Evolutionary conservation across 2,113 vertebrate genomes (phyloP), one percentile per base, ranked within the genome.

Genomic region (Edolisoma coerulescens): DNA sequence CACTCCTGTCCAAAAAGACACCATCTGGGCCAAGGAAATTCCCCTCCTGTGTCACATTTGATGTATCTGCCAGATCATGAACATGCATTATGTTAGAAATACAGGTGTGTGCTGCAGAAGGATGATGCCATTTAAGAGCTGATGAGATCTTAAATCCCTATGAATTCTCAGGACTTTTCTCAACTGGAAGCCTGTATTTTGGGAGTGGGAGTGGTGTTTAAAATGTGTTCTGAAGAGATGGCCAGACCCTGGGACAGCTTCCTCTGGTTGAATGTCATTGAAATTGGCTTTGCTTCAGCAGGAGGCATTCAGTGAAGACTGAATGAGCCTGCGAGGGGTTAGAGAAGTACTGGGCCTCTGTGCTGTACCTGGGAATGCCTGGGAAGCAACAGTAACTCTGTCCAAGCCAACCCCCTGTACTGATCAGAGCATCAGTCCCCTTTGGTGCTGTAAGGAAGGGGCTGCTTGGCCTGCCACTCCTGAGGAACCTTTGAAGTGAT

Each of bases 81-180:
- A 42, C 45, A 6, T 57, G 23, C 7, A 3, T 54, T 56, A 5
- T 16, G 6, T 77, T 75, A 52, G 52, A 93, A 75, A n/a, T 87
- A 59, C 26, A 71, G 44, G 21, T 10, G 4, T 60, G 49, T 75
- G 52, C 69, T 95, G 49, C 52, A 87, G 68, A 60, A 79, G n/a
- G 47, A 47, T 57, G 47, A 67, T 68, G 26, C 32, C 7, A 2
- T 89, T 32, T 81, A 71, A 63, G 33, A 94, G 12, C 75, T 60
- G 27, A 16, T 33, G 47, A 70, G 54, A 44, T 14, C 3, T 23
- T 90, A 75, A 71, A 81, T 84, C 83, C 56, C 69, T 81, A 6
- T 61, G 41, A 87, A 79, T 81, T 90, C 76, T 94, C 88, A 92
- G 95, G 92, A 68, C 45, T 68, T 94, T 60, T 33, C 74, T 75